Conservation (phyloP, 2,888 invertebrate species). For the Leptogaster cylindrica region DNA sequence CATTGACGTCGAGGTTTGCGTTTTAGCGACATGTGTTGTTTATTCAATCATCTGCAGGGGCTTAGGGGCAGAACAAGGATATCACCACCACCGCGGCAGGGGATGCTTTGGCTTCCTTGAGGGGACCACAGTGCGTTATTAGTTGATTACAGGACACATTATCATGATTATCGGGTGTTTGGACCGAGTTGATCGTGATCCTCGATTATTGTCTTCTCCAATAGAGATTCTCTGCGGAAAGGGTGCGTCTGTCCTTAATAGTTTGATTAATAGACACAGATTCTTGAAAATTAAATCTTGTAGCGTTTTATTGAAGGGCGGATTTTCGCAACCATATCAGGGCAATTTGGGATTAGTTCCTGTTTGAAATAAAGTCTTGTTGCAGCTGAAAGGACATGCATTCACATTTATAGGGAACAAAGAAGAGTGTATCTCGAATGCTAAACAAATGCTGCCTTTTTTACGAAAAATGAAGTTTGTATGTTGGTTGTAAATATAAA, state of each 20-base stretch:
- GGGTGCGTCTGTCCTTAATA: constrained; percentile 55
- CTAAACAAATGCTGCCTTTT: too few relatives aligned
- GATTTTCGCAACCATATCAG: too few relatives aligned
- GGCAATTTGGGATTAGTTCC: too few relatives aligned
- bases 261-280: constrained; percentile 60
- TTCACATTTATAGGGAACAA: too few relatives aligned
- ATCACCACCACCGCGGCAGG: constrained; percentile 25
- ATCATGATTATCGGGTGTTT: constrained; percentile 62
- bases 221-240: constrained; percentile 5
- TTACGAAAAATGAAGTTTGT: too few relatives aligned
- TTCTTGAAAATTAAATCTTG: constrained; percentile 22
- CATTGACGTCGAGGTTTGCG: constrained; percentile 45
- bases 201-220: constrained; percentile 42
- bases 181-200: constrained; percentile 46
- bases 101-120: constrained; percentile 24
- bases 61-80: constrained; percentile 36
- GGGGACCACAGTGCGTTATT: constrained; percentile 57
- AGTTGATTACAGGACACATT: constrained; percentile 64
- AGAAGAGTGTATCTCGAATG: too few relatives aligned
- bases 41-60: constrained; percentile 47
- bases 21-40: constrained; percentile 52
- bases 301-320: constrained; percentile 15
- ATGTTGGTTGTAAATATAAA: too few relatives aligned
- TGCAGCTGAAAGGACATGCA: too few relatives aligned
- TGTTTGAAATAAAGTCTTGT: too few relatives aligned